Evolutionary conservation across 2,888 invertebrate genomes (phyloP).

Genomic region (Tipula unca): DNA sequence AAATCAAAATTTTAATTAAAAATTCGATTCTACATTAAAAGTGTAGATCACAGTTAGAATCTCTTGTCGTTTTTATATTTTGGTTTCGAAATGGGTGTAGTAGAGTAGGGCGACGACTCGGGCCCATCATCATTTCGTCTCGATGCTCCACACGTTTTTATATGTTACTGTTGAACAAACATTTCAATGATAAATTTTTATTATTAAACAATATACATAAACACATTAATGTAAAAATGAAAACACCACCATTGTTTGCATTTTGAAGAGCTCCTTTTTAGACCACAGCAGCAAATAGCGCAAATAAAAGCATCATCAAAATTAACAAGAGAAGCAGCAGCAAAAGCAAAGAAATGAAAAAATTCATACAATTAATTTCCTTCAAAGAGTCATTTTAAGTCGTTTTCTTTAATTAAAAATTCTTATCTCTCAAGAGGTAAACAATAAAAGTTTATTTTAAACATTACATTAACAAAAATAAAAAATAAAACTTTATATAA

Average conservation of each 20-base stretch:
- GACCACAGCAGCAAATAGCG: background rate
- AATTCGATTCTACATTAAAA: background rate
- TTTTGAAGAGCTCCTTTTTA: background rate
- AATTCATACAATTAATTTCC: background rate
- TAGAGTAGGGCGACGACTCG: background rate
- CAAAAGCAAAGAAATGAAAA: background rate
- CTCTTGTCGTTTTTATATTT: background rate
- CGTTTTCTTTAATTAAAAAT: conserved; percentile 8
- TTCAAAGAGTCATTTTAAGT: conserved; percentile 8
- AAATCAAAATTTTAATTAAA: background rate
- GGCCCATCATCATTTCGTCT: background rate
- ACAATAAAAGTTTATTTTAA: conserved; percentile 8
- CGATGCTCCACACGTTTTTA: background rate
- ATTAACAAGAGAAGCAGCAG: background rate
- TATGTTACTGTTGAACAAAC: background rate
- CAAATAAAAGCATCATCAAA: background rate
- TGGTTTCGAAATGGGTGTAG: background rate
- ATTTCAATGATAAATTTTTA: background rate
- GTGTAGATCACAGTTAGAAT: background rate
- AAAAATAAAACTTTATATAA: background rate
- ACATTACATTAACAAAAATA: background rate
- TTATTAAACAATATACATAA: background rate
- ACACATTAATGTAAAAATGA: background rate
- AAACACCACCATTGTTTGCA: background rate
- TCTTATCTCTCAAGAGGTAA: conserved; percentile 2